Base-by-base conservation (phyloP, 1,140 invertebrate genomes). In the Drosophila varians region DNA sequence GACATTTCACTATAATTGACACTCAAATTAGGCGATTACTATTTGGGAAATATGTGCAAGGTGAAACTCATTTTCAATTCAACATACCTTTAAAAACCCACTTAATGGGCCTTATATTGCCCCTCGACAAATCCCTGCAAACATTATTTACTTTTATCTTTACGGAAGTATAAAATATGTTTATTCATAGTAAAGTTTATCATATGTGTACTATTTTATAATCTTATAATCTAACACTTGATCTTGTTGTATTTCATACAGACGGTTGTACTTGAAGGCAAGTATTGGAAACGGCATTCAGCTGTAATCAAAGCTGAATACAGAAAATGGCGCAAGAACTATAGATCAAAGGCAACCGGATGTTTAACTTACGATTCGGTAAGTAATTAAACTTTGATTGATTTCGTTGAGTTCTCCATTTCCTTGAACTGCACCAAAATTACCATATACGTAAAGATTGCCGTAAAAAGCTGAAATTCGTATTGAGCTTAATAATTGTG, bases 291-390 rank as follows among this genome's bases (percentile, higher is more conserved):
- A 93, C 92, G 99, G 90, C 95, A 98, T 92, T 94, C 98, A 53
- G 96, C 98, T 74, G 98, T 97, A 16, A 98, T 99, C 14, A 98
- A 97, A 80, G 97, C 98, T 51, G 99, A 99, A 92, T 99, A 99
- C 93, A 99, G 99, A 94, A 98, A 98, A 96, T 99, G 99, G 99
- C 95, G 99, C 42, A 95, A 97, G 92, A 99, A 97, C 93, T 97
- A 96, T 92, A 95, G 96, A 87, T 96, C 97, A 92, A 94, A 95
- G 90, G 93, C 95, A 82, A 93, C 95, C 84, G 96, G 94, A 74
- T 93, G 93, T 92, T 95, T 95, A 92, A 94, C 94, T 71, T 94
- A 94, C 82, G 95, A 96, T 91, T 94, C 95, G 93, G 96, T 97
- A 94, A 93, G 92, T 90, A 6, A 12, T 68, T 28, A 38, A 16